These are phyloP conservation scores for Tachina grossa DNA, from an alignment of 2,888 invertebrate genomes.

Conservation along the genomic window DNA sequence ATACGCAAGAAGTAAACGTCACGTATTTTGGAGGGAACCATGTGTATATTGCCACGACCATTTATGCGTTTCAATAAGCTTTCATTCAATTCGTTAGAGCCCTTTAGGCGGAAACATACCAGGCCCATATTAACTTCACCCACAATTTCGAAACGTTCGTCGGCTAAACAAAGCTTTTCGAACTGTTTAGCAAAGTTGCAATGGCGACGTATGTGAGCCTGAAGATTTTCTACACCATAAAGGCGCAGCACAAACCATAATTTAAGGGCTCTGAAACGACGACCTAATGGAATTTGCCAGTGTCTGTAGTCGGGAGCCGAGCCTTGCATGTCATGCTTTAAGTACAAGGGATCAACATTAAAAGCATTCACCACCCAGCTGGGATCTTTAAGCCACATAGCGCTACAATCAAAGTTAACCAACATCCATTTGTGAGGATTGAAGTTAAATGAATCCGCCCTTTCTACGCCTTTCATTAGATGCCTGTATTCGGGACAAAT, in stretches of 20 bases:
- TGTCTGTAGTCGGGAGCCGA: conserved; percentile 97
- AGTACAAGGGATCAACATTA: conserved; percentile 97
- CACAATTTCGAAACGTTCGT: conserved; percentile 94
- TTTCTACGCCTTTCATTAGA: conserved; percentile 93
- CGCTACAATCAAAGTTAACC: conserved; percentile 99
- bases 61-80: conserved; percentile 92
- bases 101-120: conserved; percentile 97
- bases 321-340: conserved; percentile 96
- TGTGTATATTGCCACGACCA: conserved; percentile 94
- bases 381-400: conserved; percentile 97
- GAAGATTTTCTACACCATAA: conserved; percentile 94
- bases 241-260: conserved; percentile 97
- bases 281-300: conserved; percentile 98
- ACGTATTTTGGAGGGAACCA: conserved; percentile 94
- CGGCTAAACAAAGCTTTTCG: conserved; percentile 88
- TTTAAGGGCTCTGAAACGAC: conserved; percentile 95
- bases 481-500: conserved; percentile 98
- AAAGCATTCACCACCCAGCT: conserved; percentile 96
- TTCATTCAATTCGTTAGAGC: conserved; percentile 92
- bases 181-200: conserved; percentile 94
- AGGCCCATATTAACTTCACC: conserved; percentile 96
- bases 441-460: conserved; percentile 98
- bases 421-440: conserved; percentile 99
- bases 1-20: conserved; percentile 93
- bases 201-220: conserved; percentile 93